Percentiles rank a stretch among this genome's conserved stretches.
Evolutionary conservation across 2,113 vertebrate species (phyloP).

Genomic region (Mola mola): DNA sequence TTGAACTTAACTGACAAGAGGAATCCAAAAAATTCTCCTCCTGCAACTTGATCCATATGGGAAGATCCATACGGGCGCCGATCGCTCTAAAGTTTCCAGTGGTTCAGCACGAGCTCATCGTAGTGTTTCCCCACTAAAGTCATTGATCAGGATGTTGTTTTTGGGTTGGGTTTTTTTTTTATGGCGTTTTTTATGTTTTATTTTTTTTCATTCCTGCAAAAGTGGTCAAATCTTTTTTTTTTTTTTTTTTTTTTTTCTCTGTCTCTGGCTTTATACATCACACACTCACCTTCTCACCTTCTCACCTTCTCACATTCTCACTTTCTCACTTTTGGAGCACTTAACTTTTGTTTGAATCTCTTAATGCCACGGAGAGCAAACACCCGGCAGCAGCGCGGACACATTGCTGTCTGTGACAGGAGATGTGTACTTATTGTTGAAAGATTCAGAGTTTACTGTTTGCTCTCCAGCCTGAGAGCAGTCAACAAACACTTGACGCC

Average conservation of each 20-base stretch:
- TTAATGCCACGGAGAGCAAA: slow-evolving; percentile 36
- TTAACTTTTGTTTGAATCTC: slow-evolving; percentile 36
- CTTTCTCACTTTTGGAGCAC: neutral
- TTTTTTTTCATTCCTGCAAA: too few species aligned
- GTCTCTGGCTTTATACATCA: too few species aligned
- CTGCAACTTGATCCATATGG: slow-evolving; percentile 92
- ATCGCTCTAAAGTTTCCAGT: too few species aligned
- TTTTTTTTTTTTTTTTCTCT: too few species aligned
- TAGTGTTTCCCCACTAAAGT: too few species aligned
- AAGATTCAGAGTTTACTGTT: slow-evolving; percentile 84
- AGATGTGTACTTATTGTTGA: slow-evolving; percentile 82
- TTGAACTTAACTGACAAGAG: slow-evolving; percentile 90
- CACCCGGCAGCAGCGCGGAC: slow-evolving; percentile 26
- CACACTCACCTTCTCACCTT: neutral
- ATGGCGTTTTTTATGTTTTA: too few species aligned
- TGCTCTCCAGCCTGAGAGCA: slow-evolving; percentile 88
- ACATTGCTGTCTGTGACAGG: slow-evolving; percentile 50
- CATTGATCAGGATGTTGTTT: too few species aligned
- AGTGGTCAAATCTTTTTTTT: too few species aligned
- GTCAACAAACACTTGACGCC: slow-evolving; percentile 91
- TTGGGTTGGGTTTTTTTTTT: too few species aligned
- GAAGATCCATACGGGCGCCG: slow-evolving; percentile 69
- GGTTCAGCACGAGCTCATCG: too few species aligned
- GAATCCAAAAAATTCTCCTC: slow-evolving; percentile 90
- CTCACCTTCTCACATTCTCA: neutral